phyloP scores from a whole-genome alignment of 2,113 vertebrate genomes.

The Illadopsis cleaveri region DNA sequence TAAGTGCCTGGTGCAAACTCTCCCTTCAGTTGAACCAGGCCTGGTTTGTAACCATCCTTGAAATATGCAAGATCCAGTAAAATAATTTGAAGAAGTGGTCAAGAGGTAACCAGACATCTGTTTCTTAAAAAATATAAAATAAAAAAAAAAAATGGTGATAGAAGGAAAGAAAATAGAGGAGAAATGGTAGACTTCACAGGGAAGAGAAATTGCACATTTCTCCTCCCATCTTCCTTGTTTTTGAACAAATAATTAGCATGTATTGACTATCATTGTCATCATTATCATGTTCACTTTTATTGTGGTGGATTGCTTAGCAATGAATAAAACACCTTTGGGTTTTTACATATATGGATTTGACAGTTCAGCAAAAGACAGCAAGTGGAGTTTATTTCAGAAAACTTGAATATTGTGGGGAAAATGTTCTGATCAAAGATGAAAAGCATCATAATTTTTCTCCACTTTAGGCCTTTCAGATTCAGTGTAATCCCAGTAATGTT shows the following conservation, averaged over 20 bases:
- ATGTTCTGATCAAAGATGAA: background rate
- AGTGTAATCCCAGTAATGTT: background rate
- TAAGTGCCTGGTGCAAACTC: background rate
- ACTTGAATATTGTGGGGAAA: background rate
- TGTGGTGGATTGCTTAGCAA: background rate
- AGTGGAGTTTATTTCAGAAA: background rate
- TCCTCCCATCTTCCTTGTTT: background rate
- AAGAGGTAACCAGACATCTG: background rate
- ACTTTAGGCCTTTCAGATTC: background rate
- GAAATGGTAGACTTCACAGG: background rate
- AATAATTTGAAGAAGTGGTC: background rate
- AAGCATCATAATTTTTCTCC: background rate
- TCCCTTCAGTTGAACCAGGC: background rate
- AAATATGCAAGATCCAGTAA: background rate
- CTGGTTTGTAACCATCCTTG: accelerated
- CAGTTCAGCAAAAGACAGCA: background rate
- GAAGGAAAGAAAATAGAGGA: background rate
- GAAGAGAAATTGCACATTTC: background rate
- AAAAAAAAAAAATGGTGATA: background rate
- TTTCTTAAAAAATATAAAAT: background rate
- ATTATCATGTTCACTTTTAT: background rate
- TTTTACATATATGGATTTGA: background rate
- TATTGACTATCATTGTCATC: background rate
- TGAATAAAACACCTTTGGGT: background rate
- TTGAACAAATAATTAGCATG: background rate